A percentile compares a stretch with the other conserved stretches of the same genome.
These are phyloP conservation scores for Phalanger gymnotis DNA, from an alignment of 2,797 vertebrate genomes.

Conservation along the genomic window DNA sequence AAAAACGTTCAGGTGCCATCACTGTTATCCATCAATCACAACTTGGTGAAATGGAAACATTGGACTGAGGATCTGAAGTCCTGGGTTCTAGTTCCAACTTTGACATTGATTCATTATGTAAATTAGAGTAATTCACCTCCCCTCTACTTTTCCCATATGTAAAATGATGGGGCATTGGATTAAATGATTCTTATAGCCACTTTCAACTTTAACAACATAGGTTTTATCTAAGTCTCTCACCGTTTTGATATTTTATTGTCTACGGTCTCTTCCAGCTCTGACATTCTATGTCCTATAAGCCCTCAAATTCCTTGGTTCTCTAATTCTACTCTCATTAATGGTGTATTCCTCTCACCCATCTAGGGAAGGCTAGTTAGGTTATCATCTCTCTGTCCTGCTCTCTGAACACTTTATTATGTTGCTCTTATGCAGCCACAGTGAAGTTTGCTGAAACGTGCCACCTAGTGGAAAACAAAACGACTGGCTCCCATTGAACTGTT, in stretches of 20 bases:
- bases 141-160: background rate
- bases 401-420: constrained; percentile 26
- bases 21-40: background rate
- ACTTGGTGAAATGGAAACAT: background rate
- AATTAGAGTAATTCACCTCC: background rate
- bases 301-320: background rate
- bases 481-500: background rate
- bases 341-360: background rate
- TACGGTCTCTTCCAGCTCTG: background rate
- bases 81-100: background rate
- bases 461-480: constrained; percentile 80
- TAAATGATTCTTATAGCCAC: background rate
- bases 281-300: background rate
- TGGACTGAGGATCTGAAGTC: background rate
- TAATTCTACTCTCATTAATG: background rate
- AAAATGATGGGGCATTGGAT: background rate
- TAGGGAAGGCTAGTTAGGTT: background rate
- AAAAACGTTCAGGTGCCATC: background rate
- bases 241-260: background rate
- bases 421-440: background rate
- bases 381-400: background rate
- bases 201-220: background rate
- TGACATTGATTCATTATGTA: background rate
- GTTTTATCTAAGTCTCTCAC: background rate
- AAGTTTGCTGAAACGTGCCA: constrained; percentile 83